Conservation (phyloP, 2,113 vertebrate genomes). For the Catagonus wagneri region DNA sequence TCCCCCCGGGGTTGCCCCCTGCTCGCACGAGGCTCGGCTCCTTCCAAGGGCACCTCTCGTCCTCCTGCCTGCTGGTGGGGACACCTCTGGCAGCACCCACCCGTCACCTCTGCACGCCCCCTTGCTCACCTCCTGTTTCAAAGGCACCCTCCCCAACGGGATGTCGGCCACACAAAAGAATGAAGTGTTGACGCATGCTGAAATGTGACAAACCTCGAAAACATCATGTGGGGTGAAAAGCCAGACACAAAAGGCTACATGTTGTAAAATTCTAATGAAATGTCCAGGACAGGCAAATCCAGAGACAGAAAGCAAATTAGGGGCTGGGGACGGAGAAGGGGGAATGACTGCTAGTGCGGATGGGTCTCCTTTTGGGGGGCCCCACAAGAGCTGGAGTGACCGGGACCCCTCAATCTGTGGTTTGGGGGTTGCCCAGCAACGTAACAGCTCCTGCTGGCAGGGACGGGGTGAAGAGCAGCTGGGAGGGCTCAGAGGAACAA, state of each 20-base stretch:
- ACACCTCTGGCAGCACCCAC: neutral
- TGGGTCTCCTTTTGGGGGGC: neutral
- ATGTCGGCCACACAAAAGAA: neutral
- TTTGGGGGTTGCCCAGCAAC: neutral
- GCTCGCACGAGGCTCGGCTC: neutral
- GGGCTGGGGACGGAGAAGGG: neutral
- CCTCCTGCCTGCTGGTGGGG: neutral
- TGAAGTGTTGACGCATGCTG: neutral
- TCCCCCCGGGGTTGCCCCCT: neutral
- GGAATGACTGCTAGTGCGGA: neutral
- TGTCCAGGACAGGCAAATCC: neutral
- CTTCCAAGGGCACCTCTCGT: neutral
- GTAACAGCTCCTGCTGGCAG: neutral
- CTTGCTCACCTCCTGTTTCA: neutral
- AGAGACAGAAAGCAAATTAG: neutral
- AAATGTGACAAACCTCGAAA: neutral
- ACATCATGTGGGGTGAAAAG: neutral
- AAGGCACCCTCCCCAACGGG: neutral
- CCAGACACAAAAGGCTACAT: neutral
- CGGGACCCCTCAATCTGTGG: neutral
- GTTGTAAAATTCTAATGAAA: neutral
- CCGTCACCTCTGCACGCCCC: neutral
- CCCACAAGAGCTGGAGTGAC: neutral
- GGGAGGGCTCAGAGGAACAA: neutral
- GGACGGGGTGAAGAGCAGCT: too few relatives aligned